These are phyloP conservation scores for Antheraea yamamai DNA, from an alignment of 2,888 invertebrate genomes.

Conservation along the genomic window DNA sequence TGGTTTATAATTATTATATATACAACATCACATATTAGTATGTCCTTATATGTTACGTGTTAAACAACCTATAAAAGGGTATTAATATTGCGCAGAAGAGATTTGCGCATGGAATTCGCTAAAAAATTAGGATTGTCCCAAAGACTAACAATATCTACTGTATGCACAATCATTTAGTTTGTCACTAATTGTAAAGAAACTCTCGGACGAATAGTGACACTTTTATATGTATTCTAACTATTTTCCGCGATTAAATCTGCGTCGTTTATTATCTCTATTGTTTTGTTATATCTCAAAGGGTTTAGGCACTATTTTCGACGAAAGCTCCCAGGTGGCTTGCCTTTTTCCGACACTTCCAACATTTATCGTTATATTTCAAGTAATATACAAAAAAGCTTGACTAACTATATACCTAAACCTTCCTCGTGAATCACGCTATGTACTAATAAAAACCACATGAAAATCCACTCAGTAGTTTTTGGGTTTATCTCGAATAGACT, in stretches of 20 bases:
- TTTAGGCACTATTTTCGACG: too few species aligned
- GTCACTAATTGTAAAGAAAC: neutral
- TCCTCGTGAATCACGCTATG: too few species aligned
- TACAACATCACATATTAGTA: neutral
- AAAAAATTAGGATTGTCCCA: neutral
- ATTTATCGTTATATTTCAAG: too few species aligned
- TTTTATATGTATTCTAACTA: neutral
- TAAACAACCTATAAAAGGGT: neutral
- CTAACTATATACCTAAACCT: too few species aligned
- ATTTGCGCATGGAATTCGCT: neutral
- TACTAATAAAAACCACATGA: too few species aligned
- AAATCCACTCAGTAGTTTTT: too few species aligned
- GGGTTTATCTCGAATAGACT: too few species aligned
- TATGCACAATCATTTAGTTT: neutral
- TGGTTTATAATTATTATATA: neutral
- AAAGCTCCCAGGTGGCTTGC: too few species aligned
- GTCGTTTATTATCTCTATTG: too few species aligned
- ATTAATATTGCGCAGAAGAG: neutral
- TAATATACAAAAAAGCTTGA: too few species aligned
- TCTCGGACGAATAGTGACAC: neutral
- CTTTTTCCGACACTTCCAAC: too few species aligned
- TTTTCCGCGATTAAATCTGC: neutral
- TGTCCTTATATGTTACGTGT: neutral
- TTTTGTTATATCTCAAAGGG: too few species aligned
- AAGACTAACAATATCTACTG: neutral